These are phyloP conservation scores for Chymomyza procnemis DNA, from an alignment of 2,888 invertebrate species.

Conservation along the genomic window DNA sequence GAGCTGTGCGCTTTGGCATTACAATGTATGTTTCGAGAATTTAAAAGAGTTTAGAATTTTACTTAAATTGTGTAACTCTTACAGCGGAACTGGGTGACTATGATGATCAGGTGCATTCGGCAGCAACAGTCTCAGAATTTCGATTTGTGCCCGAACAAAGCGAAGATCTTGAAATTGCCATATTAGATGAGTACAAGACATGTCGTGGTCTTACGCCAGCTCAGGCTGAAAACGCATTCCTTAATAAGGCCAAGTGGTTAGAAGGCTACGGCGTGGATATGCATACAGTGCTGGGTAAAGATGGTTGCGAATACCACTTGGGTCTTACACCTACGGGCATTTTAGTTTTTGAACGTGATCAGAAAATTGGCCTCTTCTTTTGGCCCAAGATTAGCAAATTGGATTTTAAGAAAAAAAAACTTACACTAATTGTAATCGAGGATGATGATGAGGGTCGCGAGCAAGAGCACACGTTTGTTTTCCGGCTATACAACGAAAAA, in stretches of 20 bases:
- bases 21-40: slow-evolving; percentile 86
- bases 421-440: slow-evolving; percentile 98
- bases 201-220: slow-evolving; percentile 94
- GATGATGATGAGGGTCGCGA: slow-evolving; percentile 98
- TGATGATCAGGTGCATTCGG: slow-evolving; percentile 93
- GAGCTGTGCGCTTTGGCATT: slow-evolving; percentile 94
- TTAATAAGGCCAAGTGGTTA: slow-evolving; percentile 97
- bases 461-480: slow-evolving; percentile 99
- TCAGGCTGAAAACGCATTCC: slow-evolving; percentile 95
- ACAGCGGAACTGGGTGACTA: slow-evolving; percentile 98
- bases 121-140: slow-evolving; percentile 98
- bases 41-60: background rate
- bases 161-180: slow-evolving; percentile 96
- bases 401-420: slow-evolving; percentile 98
- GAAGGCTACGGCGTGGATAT: slow-evolving; percentile 99
- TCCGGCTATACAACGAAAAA: slow-evolving; percentile 95
- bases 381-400: slow-evolving; percentile 99
- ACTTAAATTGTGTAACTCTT: slow-evolving; percentile 41
- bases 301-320: slow-evolving; percentile 96
- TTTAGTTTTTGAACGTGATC: slow-evolving; percentile 96
- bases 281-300: slow-evolving; percentile 97
- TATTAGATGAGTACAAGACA: slow-evolving; percentile 94
- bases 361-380: slow-evolving; percentile 98
- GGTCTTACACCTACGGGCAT: slow-evolving; percentile 99
- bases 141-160: slow-evolving; percentile 97